phyloP scores from a whole-genome alignment of 2,888 invertebrate species.

The Synergus umbraculus region DNA sequence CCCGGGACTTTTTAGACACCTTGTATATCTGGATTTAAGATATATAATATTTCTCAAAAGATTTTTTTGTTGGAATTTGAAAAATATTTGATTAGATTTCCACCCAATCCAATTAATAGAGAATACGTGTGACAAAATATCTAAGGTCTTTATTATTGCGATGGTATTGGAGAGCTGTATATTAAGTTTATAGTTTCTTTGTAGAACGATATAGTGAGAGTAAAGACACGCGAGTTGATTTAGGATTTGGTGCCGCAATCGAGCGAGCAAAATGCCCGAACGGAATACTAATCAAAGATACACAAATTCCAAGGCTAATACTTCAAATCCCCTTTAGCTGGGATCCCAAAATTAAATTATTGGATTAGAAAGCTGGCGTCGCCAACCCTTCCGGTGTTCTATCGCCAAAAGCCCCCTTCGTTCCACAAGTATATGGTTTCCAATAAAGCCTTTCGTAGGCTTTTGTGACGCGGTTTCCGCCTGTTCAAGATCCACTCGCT shows the following conservation, averaged over 20 bases:
- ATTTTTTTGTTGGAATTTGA: too few relatives aligned
- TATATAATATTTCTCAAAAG: too few relatives aligned
- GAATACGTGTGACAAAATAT: not conserved
- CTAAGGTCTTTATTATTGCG: not conserved
- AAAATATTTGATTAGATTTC: too few relatives aligned
- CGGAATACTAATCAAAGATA: constrained; percentile 78
- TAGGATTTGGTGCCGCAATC: constrained; percentile 75
- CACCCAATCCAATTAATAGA: too few relatives aligned
- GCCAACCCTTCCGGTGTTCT: constrained; percentile 61
- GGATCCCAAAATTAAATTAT: constrained; percentile 76
- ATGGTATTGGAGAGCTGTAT: not conserved
- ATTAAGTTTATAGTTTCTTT: not conserved
- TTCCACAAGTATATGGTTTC: constrained; percentile 26
- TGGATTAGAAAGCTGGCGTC: constrained; percentile 73
- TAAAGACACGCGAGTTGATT: constrained; percentile 71
- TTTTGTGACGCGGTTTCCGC: not conserved
- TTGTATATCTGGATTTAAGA: too few relatives aligned
- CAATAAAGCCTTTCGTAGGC: constrained; percentile 25
- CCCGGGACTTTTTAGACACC: too few relatives aligned
- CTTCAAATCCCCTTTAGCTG: constrained; percentile 76
- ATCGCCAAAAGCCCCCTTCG: constrained; percentile 29
- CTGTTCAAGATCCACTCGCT: constrained; percentile 24
- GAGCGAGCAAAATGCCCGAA: constrained; percentile 68
- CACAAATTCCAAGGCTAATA: constrained; percentile 77
- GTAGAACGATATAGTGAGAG: constrained; percentile 41